phyloP scores from a whole-genome alignment of 2,888 invertebrate genomes.

The Leptopilina drosophilae region DNA sequence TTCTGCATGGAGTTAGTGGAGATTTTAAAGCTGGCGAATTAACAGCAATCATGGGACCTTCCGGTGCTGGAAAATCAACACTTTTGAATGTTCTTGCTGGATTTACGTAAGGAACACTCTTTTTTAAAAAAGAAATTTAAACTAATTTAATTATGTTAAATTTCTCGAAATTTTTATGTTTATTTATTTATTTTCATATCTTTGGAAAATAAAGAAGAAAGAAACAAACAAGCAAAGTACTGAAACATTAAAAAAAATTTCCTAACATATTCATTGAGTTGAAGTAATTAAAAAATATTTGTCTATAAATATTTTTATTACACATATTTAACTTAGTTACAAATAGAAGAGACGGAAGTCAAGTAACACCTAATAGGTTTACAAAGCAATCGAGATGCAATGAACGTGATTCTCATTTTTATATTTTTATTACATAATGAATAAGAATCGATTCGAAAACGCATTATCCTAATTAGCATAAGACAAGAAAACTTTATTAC shows the following conservation, averaged over 20 bases:
- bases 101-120: slow-evolving; percentile 84
- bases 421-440: slow-evolving; percentile 23
- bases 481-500: neutral
- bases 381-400: slow-evolving; percentile 3
- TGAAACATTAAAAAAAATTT: neutral
- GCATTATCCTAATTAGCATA: neutral
- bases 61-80: slow-evolving; percentile 90
- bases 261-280: neutral
- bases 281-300: too few species aligned
- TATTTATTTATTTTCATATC: too few species aligned
- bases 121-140: neutral
- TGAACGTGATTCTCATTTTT: slow-evolving; percentile 32
- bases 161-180: too few species aligned
- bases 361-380: neutral
- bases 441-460: slow-evolving; percentile 10
- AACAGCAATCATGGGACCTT: slow-evolving; percentile 84
- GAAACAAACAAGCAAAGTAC: neutral
- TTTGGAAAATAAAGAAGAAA: too few species aligned
- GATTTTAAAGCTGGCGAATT: slow-evolving; percentile 81
- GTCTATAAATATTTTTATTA: slow-evolving; percentile 7
- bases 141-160: too few species aligned
- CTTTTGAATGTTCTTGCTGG: slow-evolving; percentile 93
- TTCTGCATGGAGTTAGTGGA: slow-evolving; percentile 80
- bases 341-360: neutral
- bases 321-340: neutral